Conservation (phyloP, 2,113 vertebrate species). For the Suncus etruscus region DNA sequence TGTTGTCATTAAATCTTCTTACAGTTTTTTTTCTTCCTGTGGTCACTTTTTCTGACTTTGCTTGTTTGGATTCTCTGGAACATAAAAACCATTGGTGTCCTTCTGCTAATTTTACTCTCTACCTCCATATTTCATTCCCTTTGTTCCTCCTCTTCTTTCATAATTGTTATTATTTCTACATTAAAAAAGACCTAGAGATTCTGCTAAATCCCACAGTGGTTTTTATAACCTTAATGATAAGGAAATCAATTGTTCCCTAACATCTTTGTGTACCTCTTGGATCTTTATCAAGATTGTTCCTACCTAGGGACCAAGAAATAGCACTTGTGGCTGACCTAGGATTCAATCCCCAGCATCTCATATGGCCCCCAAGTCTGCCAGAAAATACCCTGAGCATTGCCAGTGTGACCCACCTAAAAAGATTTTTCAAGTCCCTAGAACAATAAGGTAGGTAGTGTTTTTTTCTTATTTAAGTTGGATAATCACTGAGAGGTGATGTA, state of each 20-base stretch:
- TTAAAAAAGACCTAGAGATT: neutral
- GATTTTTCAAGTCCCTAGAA: neutral
- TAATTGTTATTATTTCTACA: neutral
- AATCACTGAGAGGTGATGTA: neutral
- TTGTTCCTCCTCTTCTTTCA: neutral
- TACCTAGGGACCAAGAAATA: neutral
- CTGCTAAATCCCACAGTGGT: neutral
- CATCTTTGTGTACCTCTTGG: neutral
- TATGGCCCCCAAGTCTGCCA: too few species aligned
- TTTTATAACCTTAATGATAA: neutral
- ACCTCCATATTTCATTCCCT: neutral
- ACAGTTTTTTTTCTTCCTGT: neutral
- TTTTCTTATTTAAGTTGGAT: neutral
- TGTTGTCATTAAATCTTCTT: neutral
- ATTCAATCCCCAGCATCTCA: too few species aligned
- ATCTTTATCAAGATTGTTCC: slow-evolving; percentile 6
- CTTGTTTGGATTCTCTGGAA: neutral
- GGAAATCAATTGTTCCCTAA: neutral
- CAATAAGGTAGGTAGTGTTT: neutral
- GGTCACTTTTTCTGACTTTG: neutral
- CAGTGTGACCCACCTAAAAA: too few species aligned
- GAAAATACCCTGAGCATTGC: too few species aligned
- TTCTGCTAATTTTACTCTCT: neutral
- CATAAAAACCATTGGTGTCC: neutral
- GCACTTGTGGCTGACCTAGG: too few species aligned